A percentile compares a stretch with the other conserved stretches of the same genome.
These are phyloP conservation scores for Channa maculata DNA, from an alignment of 2,113 vertebrate genomes.

Conservation along the genomic window DNA sequence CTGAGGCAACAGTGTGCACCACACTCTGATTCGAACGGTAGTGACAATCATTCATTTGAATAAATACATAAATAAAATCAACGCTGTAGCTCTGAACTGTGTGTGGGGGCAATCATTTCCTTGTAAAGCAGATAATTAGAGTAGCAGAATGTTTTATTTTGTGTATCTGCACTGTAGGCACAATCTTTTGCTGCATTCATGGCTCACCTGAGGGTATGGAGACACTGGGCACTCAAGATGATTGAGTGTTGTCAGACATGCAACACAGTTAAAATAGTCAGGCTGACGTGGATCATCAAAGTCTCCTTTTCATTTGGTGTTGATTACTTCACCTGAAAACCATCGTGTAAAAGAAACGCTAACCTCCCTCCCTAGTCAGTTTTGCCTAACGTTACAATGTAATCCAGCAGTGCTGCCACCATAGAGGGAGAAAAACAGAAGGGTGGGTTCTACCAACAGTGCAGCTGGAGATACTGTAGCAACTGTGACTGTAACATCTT, in stretches of 20 bases:
- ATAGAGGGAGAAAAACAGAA: not conserved
- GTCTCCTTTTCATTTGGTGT: too few relatives aligned
- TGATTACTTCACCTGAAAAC: too few relatives aligned
- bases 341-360: slow-evolving; percentile 7
- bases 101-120: slow-evolving; percentile 59
- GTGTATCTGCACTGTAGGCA: slow-evolving; percentile 50
- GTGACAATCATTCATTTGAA: slow-evolving; percentile 66
- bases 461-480: not conserved
- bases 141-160: slow-evolving; percentile 31
- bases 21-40: slow-evolving; percentile 50
- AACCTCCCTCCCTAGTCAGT: slow-evolving; percentile 25
- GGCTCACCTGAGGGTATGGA: too few relatives aligned
- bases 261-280: too few relatives aligned
- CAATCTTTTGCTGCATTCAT: not conserved
- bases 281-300: too few relatives aligned
- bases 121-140: slow-evolving; percentile 73
- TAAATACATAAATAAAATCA: slow-evolving; percentile 60
- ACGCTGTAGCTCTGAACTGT: slow-evolving; percentile 56
- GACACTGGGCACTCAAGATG: too few relatives aligned
- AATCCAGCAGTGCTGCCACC: slow-evolving; percentile 5
- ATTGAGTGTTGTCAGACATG: not conserved
- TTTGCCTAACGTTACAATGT: slow-evolving; percentile 25
- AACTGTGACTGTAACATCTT: not conserved
- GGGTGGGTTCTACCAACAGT: not conserved
- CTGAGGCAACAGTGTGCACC: slow-evolving; percentile 38